Base-by-base conservation (phyloP, 2,797 vertebrate species). In the Pantherophis vulpinus region DNA sequence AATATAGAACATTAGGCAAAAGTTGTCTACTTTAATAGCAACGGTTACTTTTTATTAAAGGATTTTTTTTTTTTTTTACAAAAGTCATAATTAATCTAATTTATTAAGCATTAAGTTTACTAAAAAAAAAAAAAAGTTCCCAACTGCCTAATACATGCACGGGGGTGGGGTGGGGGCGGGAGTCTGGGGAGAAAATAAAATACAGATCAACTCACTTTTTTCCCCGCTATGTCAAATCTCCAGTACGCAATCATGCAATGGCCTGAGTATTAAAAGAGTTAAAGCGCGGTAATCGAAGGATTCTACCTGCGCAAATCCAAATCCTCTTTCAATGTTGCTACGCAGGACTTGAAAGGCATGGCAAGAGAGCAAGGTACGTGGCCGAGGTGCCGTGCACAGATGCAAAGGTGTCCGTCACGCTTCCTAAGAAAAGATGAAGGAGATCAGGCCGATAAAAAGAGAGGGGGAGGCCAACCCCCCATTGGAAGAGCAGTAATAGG, bases 291-390 rank as follows among this genome's bases (percentile, higher is more conserved):
- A 51, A 25, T 11, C 60, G 10, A 92, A 83, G 59, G 58, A 61
- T 37, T 91, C 91, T 70, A 42, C 89, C 51, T 83, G 89, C 79
- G 88, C 60, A 59, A 47, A 74, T 27, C 3, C 83, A 91, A 29
- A 37, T 88, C 88, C 87, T 91, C 86, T 79, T 88, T 93, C 91
- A 74, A 32, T 55, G 59, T 47, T 51, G 56, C 55, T 51, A 56
- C 89, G 89, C 89, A 55, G 86, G 83, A 8, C 70, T 86, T n/a
- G 13, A n/a, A 79, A 59, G 60, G 93, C 87, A 92, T 89, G 86
- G 29, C 63, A n/a, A n/a, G 66, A 20, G 32, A 56, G 87, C 25
- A 13, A 59, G 70, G n/a, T 56, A 32, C 90, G 88, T 32, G n/a
- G 66, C n/a, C 25, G 83, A 18, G 51, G 88, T 4, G 55, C 87